phyloP scores from a whole-genome alignment of 2,888 invertebrate species.

The Hirtodrosophila duncani region DNA sequence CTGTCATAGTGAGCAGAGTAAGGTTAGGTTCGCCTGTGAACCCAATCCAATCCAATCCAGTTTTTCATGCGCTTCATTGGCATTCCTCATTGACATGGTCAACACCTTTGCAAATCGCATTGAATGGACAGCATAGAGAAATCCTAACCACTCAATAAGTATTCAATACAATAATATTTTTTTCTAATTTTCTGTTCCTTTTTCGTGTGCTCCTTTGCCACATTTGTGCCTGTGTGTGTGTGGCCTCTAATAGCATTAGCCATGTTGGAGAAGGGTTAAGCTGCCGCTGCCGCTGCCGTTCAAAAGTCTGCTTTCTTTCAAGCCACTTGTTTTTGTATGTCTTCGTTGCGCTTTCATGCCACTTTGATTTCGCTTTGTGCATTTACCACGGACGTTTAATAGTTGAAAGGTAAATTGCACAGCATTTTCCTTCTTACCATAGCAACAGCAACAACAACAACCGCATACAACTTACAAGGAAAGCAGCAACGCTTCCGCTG shows the following conservation, averaged over 20 bases:
- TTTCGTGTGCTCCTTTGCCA: constrained; percentile 11
- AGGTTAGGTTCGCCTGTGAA: no score
- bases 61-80: no score
- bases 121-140: no score
- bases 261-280: constrained; percentile 59
- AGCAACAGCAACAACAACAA: constrained; percentile 16
- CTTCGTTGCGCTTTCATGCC: constrained; percentile 66
- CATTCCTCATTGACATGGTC: no score
- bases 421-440: constrained; percentile 54
- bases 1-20: no score
- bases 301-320: constrained; percentile 25
- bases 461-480: constrained; percentile 22
- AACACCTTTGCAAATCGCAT: constrained; percentile 45
- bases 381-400: constrained; percentile 68
- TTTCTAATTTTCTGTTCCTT: constrained; percentile 55
- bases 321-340: constrained; percentile 32
- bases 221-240: background rate
- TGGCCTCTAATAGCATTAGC: constrained; percentile 60
- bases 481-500: constrained; percentile 61
- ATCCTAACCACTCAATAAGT: constrained; percentile 49
- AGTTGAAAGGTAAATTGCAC: constrained; percentile 70
- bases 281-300: no score
- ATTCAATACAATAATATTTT: constrained; percentile 65
- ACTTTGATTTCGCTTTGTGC: constrained; percentile 70
- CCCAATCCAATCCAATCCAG: constrained; percentile 21